Evolutionary conservation across 37 sponge, comb jelly and placozoan species (phyloP).

Genomic region (Corticium candelabrum): DNA sequence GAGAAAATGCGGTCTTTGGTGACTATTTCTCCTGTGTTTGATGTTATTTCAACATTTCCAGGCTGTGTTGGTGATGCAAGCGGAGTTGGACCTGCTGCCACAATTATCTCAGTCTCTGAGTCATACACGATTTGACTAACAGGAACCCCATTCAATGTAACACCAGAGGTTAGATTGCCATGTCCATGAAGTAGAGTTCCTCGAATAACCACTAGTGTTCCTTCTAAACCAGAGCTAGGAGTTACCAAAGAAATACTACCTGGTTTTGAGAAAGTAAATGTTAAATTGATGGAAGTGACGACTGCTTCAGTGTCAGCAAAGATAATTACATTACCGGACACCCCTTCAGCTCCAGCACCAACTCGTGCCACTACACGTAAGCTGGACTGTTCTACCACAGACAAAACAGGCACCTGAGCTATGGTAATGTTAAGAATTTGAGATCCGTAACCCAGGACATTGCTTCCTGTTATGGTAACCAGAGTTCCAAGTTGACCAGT

Average conservation of each 20-base stretch:
- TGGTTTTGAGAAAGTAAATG: slow-evolving; percentile 37
- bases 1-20: slow-evolving; percentile 17
- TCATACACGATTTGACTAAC: slow-evolving; percentile 31
- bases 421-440: slow-evolving; percentile 12
- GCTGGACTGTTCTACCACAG: neutral
- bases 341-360: neutral
- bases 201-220: slow-evolving; percentile 33
- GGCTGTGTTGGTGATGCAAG: neutral
- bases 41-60: slow-evolving; percentile 29
- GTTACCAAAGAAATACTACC: slow-evolving; percentile 22
- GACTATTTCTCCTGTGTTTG: slow-evolving; percentile 40
- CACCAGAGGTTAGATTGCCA: neutral
- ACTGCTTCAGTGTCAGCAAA: slow-evolving; percentile 31
- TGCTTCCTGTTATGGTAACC: slow-evolving; percentile 35
- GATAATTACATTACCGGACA: slow-evolving; percentile 26
- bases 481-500: slow-evolving; percentile 38
- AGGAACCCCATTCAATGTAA: slow-evolving; percentile 39
- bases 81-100: slow-evolving; percentile 54
- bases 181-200: slow-evolving; percentile 15
- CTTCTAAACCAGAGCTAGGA: slow-evolving; percentile 41
- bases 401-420: slow-evolving; percentile 25
- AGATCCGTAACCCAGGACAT: slow-evolving; percentile 38
- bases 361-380: slow-evolving; percentile 16
- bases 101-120: slow-evolving; percentile 25
- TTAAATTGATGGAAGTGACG: slow-evolving; percentile 14